These are phyloP conservation scores for Oceanites oceanicus DNA, from an alignment of 2,113 vertebrate genomes.

Conservation along the genomic window DNA sequence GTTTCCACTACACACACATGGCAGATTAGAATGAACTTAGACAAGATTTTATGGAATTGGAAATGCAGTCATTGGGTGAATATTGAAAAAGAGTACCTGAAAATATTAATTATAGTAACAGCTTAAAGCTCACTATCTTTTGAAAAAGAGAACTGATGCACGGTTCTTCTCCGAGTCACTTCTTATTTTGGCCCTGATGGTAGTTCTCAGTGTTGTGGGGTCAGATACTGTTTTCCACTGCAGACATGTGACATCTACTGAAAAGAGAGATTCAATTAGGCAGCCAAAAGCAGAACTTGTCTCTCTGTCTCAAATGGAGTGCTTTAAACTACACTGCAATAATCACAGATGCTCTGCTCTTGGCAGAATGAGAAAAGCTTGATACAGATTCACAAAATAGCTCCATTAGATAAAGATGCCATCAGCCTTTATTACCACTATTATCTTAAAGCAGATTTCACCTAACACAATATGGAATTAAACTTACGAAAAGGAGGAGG, in stretches of 20 bases:
- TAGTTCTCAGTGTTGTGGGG: background rate
- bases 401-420: slow-evolving; percentile 14
- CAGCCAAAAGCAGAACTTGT: background rate
- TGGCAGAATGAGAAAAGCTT: slow-evolving; percentile 40
- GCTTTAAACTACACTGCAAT: slow-evolving; percentile 1
- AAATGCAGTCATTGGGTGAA: background rate
- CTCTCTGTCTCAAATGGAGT: background rate
- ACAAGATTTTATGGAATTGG: background rate
- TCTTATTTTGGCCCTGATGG: background rate
- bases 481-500: background rate
- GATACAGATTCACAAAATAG: slow-evolving; percentile 18
- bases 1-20: background rate
- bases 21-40: background rate
- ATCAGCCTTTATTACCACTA: slow-evolving; percentile 39
- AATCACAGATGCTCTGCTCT: slow-evolving; percentile 59
- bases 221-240: background rate
- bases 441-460: slow-evolving; percentile 43
- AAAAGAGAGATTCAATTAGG: background rate
- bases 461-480: background rate
- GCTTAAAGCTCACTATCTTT: background rate
- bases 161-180: background rate
- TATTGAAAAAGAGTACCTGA: background rate
- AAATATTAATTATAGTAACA: background rate
- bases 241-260: background rate
- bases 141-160: background rate